Evolutionary conservation across 2,888 invertebrate genomes (phyloP).

Genomic region (Norana najaformis): DNA sequence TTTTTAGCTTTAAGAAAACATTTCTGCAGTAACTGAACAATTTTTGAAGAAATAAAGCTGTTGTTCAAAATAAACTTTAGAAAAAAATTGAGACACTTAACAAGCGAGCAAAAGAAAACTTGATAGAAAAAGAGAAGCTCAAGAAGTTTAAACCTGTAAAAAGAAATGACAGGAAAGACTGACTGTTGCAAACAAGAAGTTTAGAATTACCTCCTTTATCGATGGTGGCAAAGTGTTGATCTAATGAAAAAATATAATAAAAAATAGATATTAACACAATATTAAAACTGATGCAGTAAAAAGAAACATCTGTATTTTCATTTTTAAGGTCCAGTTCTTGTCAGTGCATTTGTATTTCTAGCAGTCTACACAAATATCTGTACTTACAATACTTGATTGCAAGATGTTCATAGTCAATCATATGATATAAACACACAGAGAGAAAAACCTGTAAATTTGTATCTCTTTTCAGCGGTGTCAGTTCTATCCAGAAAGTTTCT

Average conservation of each 20-base stretch:
- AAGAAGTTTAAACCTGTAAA: not conserved
- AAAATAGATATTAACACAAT: not conserved
- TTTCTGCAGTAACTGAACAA: not conserved
- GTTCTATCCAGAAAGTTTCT: no score
- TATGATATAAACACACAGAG: no score
- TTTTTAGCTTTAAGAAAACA: not conserved
- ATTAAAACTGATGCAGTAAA: not conserved
- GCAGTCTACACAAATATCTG: no score
- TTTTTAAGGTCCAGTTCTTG: no score
- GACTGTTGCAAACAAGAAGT: not conserved
- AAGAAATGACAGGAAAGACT: not conserved
- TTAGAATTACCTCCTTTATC: slow-evolving; percentile 21
- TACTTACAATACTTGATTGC: no score
- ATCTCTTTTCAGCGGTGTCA: no score
- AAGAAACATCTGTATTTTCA: no score
- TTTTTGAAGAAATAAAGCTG: not conserved
- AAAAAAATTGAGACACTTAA: not conserved
- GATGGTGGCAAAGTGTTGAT: slow-evolving; percentile 2
- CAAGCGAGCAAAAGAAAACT: not conserved
- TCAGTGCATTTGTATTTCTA: no score
- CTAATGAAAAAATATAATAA: not conserved
- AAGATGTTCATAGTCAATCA: no score
- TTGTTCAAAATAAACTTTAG: not conserved
- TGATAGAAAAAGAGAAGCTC: not conserved
- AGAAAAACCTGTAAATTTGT: no score